These are phyloP conservation scores for Channa argus DNA, from an alignment of 2,113 vertebrate species.

Conservation along the genomic window DNA sequence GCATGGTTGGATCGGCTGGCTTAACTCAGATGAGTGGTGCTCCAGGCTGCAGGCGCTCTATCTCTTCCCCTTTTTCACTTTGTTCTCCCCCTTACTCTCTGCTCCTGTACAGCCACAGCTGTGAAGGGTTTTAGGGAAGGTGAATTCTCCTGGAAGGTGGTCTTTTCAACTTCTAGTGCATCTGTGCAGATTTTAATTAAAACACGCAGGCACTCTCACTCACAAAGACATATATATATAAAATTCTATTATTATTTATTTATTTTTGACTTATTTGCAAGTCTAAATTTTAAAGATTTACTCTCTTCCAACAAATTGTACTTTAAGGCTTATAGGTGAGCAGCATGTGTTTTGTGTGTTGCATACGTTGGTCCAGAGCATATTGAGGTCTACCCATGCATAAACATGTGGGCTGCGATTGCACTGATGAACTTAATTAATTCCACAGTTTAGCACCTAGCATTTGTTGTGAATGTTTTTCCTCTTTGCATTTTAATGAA, in stretches of 20 bases:
- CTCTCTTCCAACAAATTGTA: background rate
- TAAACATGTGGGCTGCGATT: constrained; percentile 45
- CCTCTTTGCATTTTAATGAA: constrained; percentile 23
- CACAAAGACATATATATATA: background rate
- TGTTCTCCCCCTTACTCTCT: constrained; percentile 49
- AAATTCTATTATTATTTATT: no score
- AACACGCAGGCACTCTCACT: background rate
- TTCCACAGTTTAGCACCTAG: constrained; percentile 45
- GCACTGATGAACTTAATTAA: constrained; percentile 39
- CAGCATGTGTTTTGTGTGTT: constrained; percentile 13
- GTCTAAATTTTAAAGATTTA: background rate
- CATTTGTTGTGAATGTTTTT: constrained; percentile 9
- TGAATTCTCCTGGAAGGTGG: constrained; percentile 45
- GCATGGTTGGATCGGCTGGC: constrained; percentile 51
- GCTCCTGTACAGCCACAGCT: constrained; percentile 44
- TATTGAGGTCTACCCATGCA: constrained; percentile 44
- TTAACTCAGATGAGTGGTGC: constrained; percentile 61
- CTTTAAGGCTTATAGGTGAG: constrained; percentile 21
- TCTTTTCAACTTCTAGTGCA: constrained; percentile 36
- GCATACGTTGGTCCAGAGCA: constrained; percentile 30
- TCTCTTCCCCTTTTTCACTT: constrained; percentile 47
- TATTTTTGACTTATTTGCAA: background rate
- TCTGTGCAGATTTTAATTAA: constrained; percentile 15
- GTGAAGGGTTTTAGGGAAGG: constrained; percentile 41
- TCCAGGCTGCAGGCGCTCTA: constrained; percentile 39